Evolutionary conservation across 2,797 vertebrate genomes (phyloP), one percentile per base, ranked within the genome.

Genomic region (Sciurus carolinensis): DNA sequence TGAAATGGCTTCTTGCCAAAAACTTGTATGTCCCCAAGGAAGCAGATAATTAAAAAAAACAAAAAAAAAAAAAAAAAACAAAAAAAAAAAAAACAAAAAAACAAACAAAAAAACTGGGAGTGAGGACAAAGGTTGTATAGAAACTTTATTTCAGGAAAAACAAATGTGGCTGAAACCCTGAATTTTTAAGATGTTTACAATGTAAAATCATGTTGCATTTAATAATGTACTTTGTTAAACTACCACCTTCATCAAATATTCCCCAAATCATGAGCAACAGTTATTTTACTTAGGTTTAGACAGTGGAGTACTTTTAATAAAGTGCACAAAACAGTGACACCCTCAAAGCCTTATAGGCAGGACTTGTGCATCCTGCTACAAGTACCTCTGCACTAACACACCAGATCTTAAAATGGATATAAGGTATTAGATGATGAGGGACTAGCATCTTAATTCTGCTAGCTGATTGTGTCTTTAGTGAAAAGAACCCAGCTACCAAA

Each of bases 291-390:
- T 90, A 67, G 66, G 80, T 76, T 89, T 75, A 36, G 52, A 81
- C 64, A 47, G 82, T 84, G 90, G 80, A 87, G 8, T 87, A n/a
- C 71, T 86, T 95, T 92, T n/a, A 94, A 92, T 94, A 76, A 39
- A 90, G 92, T 92, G 96, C 98, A 96, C 96, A 89, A 81, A 98
- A 81, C 90, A 96, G 90, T 71, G 81, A 90, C 93, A 92, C 88
- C 97, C 95, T 54, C 0, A 0, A 96, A 80, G 98, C 98, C 98
- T 98, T 98, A 98, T 0, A 0, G 88, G 97, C 94, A 88, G 98
- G 97, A 95, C 14, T 2, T 14, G 0, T 0, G 5, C 85, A 20
- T 81, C 97, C 97, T 94, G 97, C 97, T 14, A 13, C 85, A 3
- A 20, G 92, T 82, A 91, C 97, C 97, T 97, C 47, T 0, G 83